Base-by-base conservation (phyloP, 2,113 vertebrate species). In the Trogon surrucura region DNA sequence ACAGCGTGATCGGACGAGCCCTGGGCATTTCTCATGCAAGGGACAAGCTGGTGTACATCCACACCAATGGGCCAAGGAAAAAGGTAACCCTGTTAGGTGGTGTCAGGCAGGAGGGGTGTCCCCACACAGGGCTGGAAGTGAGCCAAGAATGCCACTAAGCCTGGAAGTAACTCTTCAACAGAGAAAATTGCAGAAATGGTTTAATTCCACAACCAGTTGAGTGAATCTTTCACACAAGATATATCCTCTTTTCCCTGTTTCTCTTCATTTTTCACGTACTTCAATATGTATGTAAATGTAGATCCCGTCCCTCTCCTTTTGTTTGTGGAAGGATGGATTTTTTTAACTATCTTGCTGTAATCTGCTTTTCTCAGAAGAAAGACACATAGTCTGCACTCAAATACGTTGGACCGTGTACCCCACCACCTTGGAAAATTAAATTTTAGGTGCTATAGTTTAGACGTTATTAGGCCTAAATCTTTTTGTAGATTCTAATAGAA, bases 11-110 rank as follows among this genome's bases (percentile, higher is more conserved):
- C 47, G 98, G 98, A 74, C 97, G 98, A 66, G 98, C 98, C 13
- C 97, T 99, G 48, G 98, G 99, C 74, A 97, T 98, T 78, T 98
- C 96, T 18, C 98, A 99, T 79, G 97, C 98, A 1, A 98, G 99
- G 75, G 97, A 98, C 86, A 95, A 98, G 53, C 97, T 99, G 95
- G 98, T 98, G 89, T 99, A 99, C 89, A 98, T 97, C 93, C 99
- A 98, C 91, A 98, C 97, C 0, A 99, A 98, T 11, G 98, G 96
- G 34, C 98, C 98, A 8, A 98, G 98, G 13, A 96, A 99, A 96
- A 99, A 99, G 98, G 99, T 99, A 94, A 98, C 91, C 50, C 41
- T 3, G 0, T 23, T 41, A 41, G 7, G 41, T 20, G 34, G 32
- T 36, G 62, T 57, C 32, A n/a, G 29, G 15, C 1, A 11, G 25